Evolutionary conservation across 2,113 vertebrate genomes (phyloP), one percentile per base, ranked within the genome.

Genomic region (Speoplatyrhinus poulsoni): DNA sequence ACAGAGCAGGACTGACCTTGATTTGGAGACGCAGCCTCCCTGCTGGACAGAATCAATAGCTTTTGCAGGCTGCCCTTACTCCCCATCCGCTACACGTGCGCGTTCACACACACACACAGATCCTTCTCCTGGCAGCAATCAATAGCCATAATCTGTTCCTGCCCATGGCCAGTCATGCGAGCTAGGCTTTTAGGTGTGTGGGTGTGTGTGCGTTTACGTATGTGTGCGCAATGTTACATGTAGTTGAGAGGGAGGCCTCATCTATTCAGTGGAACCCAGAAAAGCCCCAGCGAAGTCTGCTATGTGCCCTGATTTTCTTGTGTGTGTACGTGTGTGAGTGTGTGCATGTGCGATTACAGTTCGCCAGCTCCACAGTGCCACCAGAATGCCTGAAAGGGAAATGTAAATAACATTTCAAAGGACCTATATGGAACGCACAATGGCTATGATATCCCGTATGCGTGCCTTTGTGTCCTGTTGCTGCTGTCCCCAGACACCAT

Each of bases 61-160:
- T 90, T 93, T 90, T 93, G 90, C 89, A 77, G 82, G 82, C 92
- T 84, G 77, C 68, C 76, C 81, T 58, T 17, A 90, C 92, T 92
- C 92, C 87, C 80, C 84, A 92, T 91, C 75, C 76, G 85, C 72
- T 79, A 62, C 65, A 41, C 46, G 49, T 82, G 50, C 66, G 36
- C 6, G 4, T 1, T 1, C 19, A 36, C 0, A 92, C 66, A 78
- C 69, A 60, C 92, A 87, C 92, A 50, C 3, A 93, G 94, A 93
- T 90, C 90, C 92, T 94, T 95, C 94, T 94, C 90, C 91, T 85
- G 93, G 93, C 94, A 88, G 88, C 89, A 75, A 95, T 98, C 95
- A 86, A 96, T 98, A 94, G 90, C 94, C 94, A 93, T 99, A 96
- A 98, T 98, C 96, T 95, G 93, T 90, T 87, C 91, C 92, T 93